phyloP scores from a whole-genome alignment of 2,113 vertebrate species.

The Equus quagga region DNA sequence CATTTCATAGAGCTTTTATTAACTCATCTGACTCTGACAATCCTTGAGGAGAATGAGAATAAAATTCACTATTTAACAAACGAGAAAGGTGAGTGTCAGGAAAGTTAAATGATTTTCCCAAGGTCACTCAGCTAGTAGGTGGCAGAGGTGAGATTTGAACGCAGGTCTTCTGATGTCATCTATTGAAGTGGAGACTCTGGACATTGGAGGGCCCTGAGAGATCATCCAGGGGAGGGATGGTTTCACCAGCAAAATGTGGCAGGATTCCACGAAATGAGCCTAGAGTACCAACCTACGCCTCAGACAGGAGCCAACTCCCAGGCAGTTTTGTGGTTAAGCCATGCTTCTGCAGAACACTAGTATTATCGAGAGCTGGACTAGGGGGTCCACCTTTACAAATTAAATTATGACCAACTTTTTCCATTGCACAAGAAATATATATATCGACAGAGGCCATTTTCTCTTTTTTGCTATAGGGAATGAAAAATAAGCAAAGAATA shows the following conservation, averaged over 20 bases:
- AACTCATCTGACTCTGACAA: not conserved
- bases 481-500: not conserved
- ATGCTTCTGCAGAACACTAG: not conserved
- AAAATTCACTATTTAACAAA: not conserved
- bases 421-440: not conserved
- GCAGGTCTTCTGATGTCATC: not conserved
- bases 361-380: not conserved
- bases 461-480: not conserved
- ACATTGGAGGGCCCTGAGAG: not conserved
- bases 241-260: not conserved
- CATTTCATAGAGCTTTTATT: not conserved
- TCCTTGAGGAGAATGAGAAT: not conserved
- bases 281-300: not conserved
- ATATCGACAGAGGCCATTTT: not conserved
- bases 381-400: not conserved
- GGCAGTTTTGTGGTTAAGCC: not conserved
- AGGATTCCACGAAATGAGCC: not conserved
- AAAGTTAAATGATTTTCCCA: not conserved
- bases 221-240: not conserved
- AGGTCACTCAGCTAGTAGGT: not conserved
- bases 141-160: not conserved
- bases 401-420: constrained; percentile 23
- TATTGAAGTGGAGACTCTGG: not conserved
- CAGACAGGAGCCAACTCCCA: not conserved
- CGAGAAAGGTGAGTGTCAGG: not conserved